phyloP scores from a whole-genome alignment of 2,888 invertebrate genomes.

The Eupithecia subfuscata region DNA sequence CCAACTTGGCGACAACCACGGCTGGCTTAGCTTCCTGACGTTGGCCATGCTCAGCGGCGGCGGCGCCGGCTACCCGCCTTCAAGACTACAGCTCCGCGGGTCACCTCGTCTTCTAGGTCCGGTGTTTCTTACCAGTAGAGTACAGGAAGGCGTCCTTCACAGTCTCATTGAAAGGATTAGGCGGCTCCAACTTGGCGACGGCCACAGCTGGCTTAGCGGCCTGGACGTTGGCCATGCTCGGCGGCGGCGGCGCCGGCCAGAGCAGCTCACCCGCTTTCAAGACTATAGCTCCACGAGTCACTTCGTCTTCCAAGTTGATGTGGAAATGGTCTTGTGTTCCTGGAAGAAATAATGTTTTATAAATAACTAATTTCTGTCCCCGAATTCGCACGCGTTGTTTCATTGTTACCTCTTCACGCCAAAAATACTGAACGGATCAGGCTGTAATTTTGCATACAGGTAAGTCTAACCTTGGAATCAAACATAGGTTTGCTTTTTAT shows the following conservation, averaged over 20 bases:
- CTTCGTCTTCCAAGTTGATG: constrained; percentile 93
- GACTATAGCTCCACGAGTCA: constrained; percentile 92
- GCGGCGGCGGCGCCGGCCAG: constrained; percentile 91
- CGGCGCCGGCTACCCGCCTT: constrained; percentile 93
- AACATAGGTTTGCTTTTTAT: too few species aligned
- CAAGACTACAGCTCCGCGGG: constrained; percentile 91
- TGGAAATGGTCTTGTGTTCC: constrained; percentile 91
- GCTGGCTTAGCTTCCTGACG: constrained; percentile 69
- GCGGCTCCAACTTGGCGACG: constrained; percentile 71
- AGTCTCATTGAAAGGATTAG: constrained; percentile 88
- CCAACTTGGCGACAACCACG: constrained; percentile 67
- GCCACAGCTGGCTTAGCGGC: constrained; percentile 72
- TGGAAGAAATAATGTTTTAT: constrained; percentile 49
- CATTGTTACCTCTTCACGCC: too few species aligned
- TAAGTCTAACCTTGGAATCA: too few species aligned
- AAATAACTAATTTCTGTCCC: background rate
- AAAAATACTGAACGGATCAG: too few species aligned
- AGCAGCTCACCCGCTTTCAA: constrained; percentile 89
- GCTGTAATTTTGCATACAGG: too few species aligned
- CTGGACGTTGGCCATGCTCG: constrained; percentile 60
- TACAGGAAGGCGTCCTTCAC: constrained; percentile 87
- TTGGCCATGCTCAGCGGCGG: constrained; percentile 74
- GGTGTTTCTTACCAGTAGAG: constrained; percentile 87
- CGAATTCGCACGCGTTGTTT: background rate
- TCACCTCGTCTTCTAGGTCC: constrained; percentile 94